Conservation (phyloP, 2,888 invertebrate species). For the Zelleria hepariella region DNA sequence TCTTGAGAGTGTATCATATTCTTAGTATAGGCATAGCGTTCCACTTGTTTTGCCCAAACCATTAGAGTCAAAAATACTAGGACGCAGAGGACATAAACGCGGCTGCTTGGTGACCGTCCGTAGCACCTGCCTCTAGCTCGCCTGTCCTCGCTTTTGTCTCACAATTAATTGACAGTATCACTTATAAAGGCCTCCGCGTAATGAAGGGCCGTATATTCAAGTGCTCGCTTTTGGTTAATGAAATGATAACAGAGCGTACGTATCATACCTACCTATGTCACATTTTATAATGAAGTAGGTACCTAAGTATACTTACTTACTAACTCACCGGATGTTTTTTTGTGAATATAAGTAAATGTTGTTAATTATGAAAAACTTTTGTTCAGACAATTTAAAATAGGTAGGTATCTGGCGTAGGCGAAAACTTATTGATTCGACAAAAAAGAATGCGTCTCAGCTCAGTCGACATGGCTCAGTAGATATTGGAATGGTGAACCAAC, state of each 20-base stretch:
- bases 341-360: no score
- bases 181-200: constrained; percentile 1
- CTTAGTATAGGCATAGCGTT: not conserved
- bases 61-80: not conserved
- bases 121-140: not conserved
- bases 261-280: not conserved
- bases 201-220: not conserved
- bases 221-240: not conserved
- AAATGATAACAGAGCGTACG: not conserved
- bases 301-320: no score
- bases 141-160: not conserved
- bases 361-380: no score
- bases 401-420: no score
- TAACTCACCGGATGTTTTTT: no score
- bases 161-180: not conserved
- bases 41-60: no score
- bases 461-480: no score
- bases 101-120: not conserved
- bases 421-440: no score
- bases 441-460: no score
- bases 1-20: not conserved
- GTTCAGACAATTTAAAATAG: no score
- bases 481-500: no score
- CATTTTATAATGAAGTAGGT: no score
- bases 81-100: not conserved